Conservation (phyloP, 1,140 invertebrate species). For the Polyergus mexicanus region DNA sequence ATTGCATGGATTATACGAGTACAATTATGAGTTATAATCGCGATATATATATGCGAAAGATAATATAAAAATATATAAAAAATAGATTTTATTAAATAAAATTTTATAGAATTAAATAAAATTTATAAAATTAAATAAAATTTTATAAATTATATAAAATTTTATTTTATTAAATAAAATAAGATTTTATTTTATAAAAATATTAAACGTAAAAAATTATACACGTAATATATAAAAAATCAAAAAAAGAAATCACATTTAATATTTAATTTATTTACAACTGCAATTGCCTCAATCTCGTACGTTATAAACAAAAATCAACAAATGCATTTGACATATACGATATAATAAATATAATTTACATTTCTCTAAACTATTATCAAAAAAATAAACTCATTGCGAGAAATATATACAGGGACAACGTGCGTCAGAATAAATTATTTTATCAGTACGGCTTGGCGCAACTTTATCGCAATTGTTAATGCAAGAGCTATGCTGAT, state of each 20-base stretch:
- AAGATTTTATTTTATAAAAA: too few species aligned
- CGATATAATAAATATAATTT: conserved; percentile 25
- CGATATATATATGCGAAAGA: background rate
- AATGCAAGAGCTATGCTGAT: conserved; percentile 60
- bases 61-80: background rate
- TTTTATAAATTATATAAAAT: too few species aligned
- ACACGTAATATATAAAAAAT: background rate
- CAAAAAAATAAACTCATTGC: background rate
- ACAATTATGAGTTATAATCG: conserved; percentile 14
- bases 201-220: background rate
- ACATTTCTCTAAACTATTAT: background rate
- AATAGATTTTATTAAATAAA: background rate
- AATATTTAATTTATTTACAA: background rate
- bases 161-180: too few species aligned
- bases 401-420: background rate
- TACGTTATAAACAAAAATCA: background rate
- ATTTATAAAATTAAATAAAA: too few species aligned
- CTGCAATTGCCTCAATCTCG: background rate
- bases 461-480: conserved; percentile 60
- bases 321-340: conserved; percentile 10
- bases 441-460: background rate
- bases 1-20: too few species aligned
- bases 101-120: too few species aligned
- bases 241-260: background rate
- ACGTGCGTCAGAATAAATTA: conserved; percentile 21